Evolutionary conservation across 2,888 invertebrate genomes (phyloP).

Genomic region (Microchrysa polita): DNA sequence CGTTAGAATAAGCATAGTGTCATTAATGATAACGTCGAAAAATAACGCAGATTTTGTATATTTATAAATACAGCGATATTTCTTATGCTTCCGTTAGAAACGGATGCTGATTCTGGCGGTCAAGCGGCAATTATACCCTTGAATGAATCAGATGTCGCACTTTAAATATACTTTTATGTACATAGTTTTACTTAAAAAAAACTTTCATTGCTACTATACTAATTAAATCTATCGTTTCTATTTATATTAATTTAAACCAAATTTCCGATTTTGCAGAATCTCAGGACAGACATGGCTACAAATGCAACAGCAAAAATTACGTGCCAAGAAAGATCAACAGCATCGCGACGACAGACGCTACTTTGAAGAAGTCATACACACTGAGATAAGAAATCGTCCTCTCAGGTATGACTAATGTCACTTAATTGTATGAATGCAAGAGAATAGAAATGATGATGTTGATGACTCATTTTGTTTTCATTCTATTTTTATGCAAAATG

Average conservation of each 20-base stretch:
- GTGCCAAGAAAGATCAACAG: conserved; percentile 78
- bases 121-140: too few species aligned
- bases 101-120: too few species aligned
- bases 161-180: too few species aligned
- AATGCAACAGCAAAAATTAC: conserved; percentile 82
- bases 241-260: not conserved
- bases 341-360: conserved; percentile 76
- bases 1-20: too few species aligned
- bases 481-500: conserved; percentile 52
- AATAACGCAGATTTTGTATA: too few species aligned
- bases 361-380: conserved; percentile 71
- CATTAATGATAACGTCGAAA: too few species aligned
- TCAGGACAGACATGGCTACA: conserved; percentile 81
- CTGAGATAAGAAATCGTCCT: conserved; percentile 64
- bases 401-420: conserved; percentile 60
- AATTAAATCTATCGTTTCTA: not conserved
- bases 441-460: conserved; percentile 31
- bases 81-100: too few species aligned
- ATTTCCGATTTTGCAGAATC: conserved; percentile 57
- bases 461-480: not conserved
- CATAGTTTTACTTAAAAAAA: too few species aligned
- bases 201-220: too few species aligned
- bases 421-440: conserved; percentile 53
- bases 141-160: too few species aligned
- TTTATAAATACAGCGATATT: too few species aligned